A percentile compares a stretch with the other conserved stretches of the same genome.
Evolutionary conservation across 1,140 invertebrate species (phyloP).

Genomic region (Cardiocondyla obscurior): DNA sequence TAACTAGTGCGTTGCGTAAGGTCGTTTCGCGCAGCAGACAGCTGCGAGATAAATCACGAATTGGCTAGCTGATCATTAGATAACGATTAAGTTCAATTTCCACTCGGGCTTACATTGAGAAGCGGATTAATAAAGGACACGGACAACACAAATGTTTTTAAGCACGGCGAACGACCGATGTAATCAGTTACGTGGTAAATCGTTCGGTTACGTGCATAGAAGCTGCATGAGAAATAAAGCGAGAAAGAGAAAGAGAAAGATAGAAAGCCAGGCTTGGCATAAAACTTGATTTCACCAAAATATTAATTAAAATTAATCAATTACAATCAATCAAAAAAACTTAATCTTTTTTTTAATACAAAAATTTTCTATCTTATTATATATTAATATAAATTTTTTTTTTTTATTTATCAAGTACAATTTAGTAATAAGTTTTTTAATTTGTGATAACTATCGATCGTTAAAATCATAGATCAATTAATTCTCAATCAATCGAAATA

Average conservation of each 20-base stretch:
- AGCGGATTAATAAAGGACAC: conserved; percentile 70
- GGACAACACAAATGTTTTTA: conserved; percentile 66
- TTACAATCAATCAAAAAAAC: background rate
- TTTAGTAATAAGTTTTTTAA: background rate
- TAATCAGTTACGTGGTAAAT: background rate
- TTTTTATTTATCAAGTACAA: background rate
- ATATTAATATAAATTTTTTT: background rate
- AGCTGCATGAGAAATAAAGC: conserved; percentile 11
- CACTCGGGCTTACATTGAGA: background rate
- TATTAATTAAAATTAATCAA: background rate
- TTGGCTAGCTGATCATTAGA: no score
- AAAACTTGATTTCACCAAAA: background rate
- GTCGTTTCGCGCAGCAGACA: no score
- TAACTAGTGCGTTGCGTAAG: no score
- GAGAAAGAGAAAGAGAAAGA: conserved; percentile 22
- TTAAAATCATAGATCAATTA: background rate
- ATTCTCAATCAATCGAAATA: background rate
- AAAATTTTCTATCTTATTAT: background rate
- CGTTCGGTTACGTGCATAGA: background rate
- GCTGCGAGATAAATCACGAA: no score
- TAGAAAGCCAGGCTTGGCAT: conserved; percentile 2
- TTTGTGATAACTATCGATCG: background rate
- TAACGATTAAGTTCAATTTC: no score
- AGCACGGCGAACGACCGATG: conserved; percentile 21
- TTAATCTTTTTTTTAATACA: background rate